phyloP scores from a whole-genome alignment of 2,797 vertebrate species.

The Cyclopterus lumpus region DNA sequence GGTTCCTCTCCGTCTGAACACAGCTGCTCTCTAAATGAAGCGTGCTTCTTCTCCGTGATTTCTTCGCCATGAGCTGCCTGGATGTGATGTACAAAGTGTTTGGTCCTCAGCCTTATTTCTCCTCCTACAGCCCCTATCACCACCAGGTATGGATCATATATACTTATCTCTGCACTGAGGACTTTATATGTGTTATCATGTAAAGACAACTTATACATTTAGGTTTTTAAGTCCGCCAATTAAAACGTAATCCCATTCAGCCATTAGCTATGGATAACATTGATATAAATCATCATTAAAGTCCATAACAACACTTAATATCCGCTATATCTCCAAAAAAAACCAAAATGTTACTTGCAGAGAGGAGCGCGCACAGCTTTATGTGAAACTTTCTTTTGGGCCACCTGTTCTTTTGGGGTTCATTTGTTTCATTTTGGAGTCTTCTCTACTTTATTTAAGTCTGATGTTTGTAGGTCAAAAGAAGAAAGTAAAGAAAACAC shows the following conservation, averaged over 20 bases:
- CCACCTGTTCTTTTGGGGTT: neutral
- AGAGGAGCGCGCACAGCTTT: constrained; percentile 13
- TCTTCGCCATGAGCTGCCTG: constrained; percentile 97
- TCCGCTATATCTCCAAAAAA: neutral
- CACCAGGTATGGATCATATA: constrained; percentile 87
- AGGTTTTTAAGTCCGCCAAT: neutral
- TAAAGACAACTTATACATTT: neutral
- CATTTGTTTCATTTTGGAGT: neutral
- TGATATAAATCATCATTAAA: neutral
- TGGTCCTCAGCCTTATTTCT: constrained; percentile 93
- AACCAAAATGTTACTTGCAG: too few relatives aligned
- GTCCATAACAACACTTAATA: neutral
- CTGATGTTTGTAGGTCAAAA: neutral
- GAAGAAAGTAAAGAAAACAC: neutral
- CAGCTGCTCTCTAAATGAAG: constrained; percentile 75
- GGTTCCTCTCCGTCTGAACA: constrained; percentile 30
- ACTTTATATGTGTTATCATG: neutral
- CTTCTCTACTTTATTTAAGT: accelerated
- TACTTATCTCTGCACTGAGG: neutral
- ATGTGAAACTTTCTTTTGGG: neutral
- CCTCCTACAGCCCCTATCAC: constrained; percentile 92
- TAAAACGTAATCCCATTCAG: neutral
- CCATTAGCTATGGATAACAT: neutral
- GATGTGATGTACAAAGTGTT: constrained; percentile 99
- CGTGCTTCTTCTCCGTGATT: constrained; percentile 76